These are phyloP conservation scores for Gulo gulo DNA, from an alignment of 2,113 vertebrate species.

Conservation along the genomic window DNA sequence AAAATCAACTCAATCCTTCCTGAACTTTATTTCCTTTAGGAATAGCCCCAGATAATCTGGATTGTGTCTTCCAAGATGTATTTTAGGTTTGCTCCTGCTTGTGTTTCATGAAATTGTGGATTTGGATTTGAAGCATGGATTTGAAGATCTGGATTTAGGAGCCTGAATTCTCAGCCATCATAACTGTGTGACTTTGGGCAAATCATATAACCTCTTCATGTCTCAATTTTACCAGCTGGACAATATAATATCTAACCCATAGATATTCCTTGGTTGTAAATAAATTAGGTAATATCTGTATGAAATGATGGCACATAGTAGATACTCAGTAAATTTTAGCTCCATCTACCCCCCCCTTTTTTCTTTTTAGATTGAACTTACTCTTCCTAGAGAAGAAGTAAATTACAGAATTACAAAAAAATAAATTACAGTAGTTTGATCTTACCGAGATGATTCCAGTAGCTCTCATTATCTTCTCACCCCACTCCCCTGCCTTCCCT, in stretches of 20 bases:
- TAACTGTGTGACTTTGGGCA: conserved; percentile 17
- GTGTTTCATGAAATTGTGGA: background rate
- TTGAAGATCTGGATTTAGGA: background rate
- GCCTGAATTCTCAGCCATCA: conserved; percentile 26
- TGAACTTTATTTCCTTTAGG: conserved; percentile 16
- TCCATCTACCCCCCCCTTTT: background rate
- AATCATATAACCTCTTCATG: background rate
- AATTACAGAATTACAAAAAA: conserved; percentile 15
- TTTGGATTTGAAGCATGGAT: no score
- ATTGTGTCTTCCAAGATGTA: conserved; percentile 8
- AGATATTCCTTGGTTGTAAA: background rate
- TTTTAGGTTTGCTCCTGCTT: conserved; percentile 43
- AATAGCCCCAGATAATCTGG: conserved; percentile 30
- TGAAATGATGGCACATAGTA: background rate
- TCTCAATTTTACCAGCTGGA: background rate
- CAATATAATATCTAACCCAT: background rate
- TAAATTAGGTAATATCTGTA: conserved; percentile 19
- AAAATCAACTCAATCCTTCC: conserved; percentile 4
- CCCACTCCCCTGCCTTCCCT: no score
- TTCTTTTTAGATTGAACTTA: conserved; percentile 19
- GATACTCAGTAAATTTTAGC: background rate
- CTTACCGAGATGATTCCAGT: background rate
- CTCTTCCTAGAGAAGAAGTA: conserved; percentile 13
- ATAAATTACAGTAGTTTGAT: background rate
- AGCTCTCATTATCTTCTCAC: background rate